phyloP scores from a whole-genome alignment of 2,113 vertebrate genomes.

The Lethenteron reissneri region DNA sequence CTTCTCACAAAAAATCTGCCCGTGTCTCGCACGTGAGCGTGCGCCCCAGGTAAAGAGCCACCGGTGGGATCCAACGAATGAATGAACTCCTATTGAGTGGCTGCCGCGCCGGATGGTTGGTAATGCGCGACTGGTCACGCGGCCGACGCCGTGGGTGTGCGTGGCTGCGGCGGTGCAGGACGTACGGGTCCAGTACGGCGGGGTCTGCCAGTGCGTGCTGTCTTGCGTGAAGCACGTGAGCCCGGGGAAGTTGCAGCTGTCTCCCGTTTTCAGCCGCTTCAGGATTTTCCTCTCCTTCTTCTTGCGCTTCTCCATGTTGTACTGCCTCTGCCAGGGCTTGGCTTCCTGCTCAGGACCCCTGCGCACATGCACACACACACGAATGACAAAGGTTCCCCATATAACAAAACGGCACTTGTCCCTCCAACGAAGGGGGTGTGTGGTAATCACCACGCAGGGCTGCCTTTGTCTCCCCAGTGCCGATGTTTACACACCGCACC shows the following conservation, averaged over 20 bases:
- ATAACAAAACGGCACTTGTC: no score
- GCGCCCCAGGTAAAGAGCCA: background rate
- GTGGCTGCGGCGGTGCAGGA: background rate
- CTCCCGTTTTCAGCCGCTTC: background rate
- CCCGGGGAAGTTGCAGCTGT: background rate
- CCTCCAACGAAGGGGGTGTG: no score
- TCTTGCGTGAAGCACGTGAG: background rate
- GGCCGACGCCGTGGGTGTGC: background rate
- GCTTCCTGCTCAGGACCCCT: background rate
- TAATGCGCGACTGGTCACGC: background rate
- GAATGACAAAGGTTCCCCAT: no score
- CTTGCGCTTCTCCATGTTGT: slow-evolving; percentile 3
- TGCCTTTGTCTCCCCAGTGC: no score
- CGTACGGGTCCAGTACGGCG: background rate
- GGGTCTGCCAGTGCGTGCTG: slow-evolving; percentile 2
- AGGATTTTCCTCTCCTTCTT: slow-evolving; percentile 2
- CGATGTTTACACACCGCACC: no score
- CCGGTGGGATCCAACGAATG: background rate
- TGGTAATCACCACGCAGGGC: no score
- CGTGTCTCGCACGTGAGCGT: background rate
- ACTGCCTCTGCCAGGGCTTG: background rate
- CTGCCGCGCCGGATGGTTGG: background rate
- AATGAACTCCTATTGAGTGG: background rate
- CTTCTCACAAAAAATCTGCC: background rate
- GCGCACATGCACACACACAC: no score